Base-by-base conservation (phyloP, 30 jellyfish, hydroid and myxozoan species). In the Hydra vulgaris region DNA sequence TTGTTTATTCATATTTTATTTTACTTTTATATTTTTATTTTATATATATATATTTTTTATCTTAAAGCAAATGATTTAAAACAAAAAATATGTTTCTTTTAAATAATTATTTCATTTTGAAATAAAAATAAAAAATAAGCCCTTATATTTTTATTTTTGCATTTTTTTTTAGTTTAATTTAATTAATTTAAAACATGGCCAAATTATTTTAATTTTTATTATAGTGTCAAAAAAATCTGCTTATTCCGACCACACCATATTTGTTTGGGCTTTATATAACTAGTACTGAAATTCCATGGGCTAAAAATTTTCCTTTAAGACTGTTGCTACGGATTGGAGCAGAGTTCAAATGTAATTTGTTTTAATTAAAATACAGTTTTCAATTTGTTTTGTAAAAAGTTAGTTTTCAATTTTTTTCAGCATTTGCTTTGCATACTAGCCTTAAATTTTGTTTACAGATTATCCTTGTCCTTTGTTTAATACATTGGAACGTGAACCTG, bases 261-360 rank as follows among this genome's bases (percentile, higher is more conserved):
- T 70, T 91, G 70, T 86, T 91, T 83, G 98, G 96, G 25, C 25
- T 86, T 18, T 86, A 88, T 84, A 73, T 91, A 8, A 89, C 87
- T 4, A 82, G 78, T 70, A 27, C 88, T 15, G 98, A 91, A 80
- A 70, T 86, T 27, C 96, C 96, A 0, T 91, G 98, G 98, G 98
- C 96, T 21, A 91, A 87, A 71, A 87, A 86, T 72, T 85, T 86
- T 26, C 98, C 98, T 0, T 68, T 91, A 80, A 78, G 98, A 20
- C 89, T 91, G 81, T 81, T 91, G 0, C 52, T 91, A 22, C 67
- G 98, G 82, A 88, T 86, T 55, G 96, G 98, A 18, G 96, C 95
- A 0, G 98, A 91, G 73, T 91, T 79, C 66, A 83, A 86, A 91
- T 55, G 98, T 91, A 80, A 68, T 90, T 53, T 17, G 4, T 15